Evolutionary conservation across 1,140 invertebrate genomes (phyloP).

Genomic region (Chironomus striatipennis): DNA sequence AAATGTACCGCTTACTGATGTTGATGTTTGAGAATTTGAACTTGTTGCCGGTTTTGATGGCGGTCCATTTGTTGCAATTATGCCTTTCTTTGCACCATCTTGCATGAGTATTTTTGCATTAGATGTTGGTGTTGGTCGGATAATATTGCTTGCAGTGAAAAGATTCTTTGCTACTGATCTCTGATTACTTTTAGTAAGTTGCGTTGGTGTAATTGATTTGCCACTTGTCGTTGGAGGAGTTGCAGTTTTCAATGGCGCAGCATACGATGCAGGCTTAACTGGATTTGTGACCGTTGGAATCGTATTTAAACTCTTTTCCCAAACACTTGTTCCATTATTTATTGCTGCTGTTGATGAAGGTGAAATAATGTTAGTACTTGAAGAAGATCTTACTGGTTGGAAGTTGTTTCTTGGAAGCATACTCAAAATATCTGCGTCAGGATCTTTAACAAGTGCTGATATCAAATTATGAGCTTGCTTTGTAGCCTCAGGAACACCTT

Average conservation of each 20-base stretch:
- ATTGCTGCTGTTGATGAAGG: background rate
- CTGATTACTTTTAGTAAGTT: constrained; percentile 33
- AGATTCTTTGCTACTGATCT: constrained; percentile 34
- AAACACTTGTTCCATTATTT: background rate
- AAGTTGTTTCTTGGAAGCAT: constrained; percentile 62
- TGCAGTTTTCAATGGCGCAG: constrained; percentile 30
- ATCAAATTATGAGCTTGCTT: constrained; percentile 84
- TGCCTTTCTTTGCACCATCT: background rate
- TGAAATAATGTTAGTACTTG: background rate
- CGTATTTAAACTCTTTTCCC: background rate
- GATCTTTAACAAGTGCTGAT: constrained; percentile 79
- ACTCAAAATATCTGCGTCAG: constrained; percentile 82
- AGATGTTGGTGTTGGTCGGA: constrained; percentile 3
- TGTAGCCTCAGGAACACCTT: constrained; percentile 83
- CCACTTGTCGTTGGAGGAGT: constrained; percentile 26
- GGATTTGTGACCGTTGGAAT: constrained; percentile 15
- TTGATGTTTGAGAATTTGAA: background rate
- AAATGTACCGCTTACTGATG: background rate
- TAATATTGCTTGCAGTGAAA: background rate
- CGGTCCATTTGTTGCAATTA: background rate
- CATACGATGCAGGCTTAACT: constrained; percentile 23
- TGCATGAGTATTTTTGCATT: constrained; percentile 13
- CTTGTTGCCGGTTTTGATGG: background rate
- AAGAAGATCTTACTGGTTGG: constrained; percentile 30
- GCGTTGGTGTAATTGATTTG: constrained; percentile 26